phyloP scores from a whole-genome alignment of 2,888 invertebrate genomes.

The Pachymerium ferrugineum region DNA sequence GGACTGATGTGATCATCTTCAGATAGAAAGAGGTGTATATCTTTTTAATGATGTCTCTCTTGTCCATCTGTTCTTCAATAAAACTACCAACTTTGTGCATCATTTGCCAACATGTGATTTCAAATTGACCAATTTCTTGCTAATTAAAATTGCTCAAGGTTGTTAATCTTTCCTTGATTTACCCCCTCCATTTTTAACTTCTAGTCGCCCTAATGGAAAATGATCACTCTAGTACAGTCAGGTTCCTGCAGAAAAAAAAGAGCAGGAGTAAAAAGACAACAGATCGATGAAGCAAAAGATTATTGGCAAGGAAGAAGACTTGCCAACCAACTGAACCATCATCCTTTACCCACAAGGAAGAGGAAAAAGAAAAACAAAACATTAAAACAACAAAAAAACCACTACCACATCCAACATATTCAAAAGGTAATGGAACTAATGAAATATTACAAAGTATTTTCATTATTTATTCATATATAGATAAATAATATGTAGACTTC shows the following conservation, averaged over 20 bases:
- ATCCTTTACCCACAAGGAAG: conserved; percentile 10
- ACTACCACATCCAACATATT: too few relatives aligned
- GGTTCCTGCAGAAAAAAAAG: background rate
- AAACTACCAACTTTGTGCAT: background rate
- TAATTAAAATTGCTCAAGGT: conserved; percentile 1
- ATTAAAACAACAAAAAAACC: background rate
- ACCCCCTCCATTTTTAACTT: background rate
- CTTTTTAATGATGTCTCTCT: conserved; percentile 1
- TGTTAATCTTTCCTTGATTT: background rate
- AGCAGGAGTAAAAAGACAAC: background rate
- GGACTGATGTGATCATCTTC: background rate
- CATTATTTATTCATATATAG: too few relatives aligned
- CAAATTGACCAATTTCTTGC: background rate
- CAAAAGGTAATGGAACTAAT: background rate
- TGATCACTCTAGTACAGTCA: conserved; percentile 14
- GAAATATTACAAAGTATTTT: too few relatives aligned
- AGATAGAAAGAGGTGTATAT: background rate
- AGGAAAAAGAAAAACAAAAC: background rate
- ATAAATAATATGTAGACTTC: too few relatives aligned
- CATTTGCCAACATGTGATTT: background rate
- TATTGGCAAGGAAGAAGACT: conserved; percentile 1
- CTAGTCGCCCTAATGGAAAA: background rate
- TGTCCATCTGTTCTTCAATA: background rate
- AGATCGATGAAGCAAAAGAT: conserved; percentile 18
- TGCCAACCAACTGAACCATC: background rate